phyloP scores from a whole-genome alignment of 2,113 vertebrate genomes.

The Sinocyclocheilus anophthalmus region DNA sequence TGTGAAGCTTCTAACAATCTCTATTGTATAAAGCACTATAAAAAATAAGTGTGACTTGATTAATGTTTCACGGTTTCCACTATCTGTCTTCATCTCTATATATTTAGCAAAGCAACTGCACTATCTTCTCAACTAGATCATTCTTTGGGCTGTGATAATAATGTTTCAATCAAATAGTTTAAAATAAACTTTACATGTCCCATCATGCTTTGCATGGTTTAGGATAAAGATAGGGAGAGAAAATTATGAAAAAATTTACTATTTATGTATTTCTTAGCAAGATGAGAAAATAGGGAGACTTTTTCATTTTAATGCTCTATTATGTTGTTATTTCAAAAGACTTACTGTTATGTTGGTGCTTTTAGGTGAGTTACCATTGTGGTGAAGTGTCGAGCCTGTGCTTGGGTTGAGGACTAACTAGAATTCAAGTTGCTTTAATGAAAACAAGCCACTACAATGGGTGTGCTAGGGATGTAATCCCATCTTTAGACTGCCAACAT shows the following conservation, averaged over 20 bases:
- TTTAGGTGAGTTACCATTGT: neutral
- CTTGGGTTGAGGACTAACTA: neutral
- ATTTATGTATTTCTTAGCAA: neutral
- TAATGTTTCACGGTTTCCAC: neutral
- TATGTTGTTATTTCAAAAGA: neutral
- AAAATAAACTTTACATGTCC: neutral
- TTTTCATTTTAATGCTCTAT: neutral
- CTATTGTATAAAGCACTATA: too few species aligned
- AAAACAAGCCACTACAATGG: neutral
- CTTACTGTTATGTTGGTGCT: neutral
- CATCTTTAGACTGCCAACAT: neutral
- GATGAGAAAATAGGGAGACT: neutral
- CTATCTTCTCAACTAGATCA: constrained; percentile 56
- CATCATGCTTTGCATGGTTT: neutral
- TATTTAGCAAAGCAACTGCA: constrained; percentile 25
- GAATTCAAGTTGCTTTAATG: neutral
- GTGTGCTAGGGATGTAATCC: neutral
- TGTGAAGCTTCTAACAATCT: neutral
- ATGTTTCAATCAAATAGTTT: constrained; percentile 40
- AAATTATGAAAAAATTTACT: neutral
- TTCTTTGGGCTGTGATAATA: constrained; percentile 60
- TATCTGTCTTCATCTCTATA: constrained; percentile 10
- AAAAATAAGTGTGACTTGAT: neutral
- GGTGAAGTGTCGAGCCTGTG: neutral
- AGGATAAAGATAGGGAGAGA: neutral